Conservation (phyloP, 2,888 invertebrate species). For the Nipponacmea schrenckii region DNA sequence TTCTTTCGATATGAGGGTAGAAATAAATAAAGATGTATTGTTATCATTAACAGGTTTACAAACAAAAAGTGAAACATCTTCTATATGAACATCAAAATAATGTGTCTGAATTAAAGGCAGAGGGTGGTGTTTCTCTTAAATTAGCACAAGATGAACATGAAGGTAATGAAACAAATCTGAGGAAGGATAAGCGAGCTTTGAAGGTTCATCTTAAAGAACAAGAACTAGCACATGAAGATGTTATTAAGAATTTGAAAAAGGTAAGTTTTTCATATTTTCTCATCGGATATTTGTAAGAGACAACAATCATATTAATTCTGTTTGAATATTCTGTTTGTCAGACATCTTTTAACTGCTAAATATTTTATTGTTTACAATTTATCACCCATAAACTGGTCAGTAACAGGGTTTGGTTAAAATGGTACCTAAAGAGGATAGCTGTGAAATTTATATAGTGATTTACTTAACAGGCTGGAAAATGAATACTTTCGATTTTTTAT, state of each 20-base stretch:
- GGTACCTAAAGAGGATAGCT: too few relatives aligned
- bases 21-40: too few relatives aligned
- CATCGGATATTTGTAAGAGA: not conserved
- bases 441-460: too few relatives aligned
- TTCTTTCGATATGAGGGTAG: too few relatives aligned
- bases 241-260: constrained; percentile 78
- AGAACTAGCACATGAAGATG: constrained; percentile 78
- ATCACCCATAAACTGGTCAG: too few relatives aligned
- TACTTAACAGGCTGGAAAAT: too few relatives aligned
- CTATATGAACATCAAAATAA: constrained; percentile 91
- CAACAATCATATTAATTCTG: not conserved
- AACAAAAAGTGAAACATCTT: constrained; percentile 92
- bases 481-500: too few relatives aligned
- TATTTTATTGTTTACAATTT: too few relatives aligned
- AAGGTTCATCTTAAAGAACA: constrained; percentile 78
- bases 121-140: constrained; percentile 76
- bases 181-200: constrained; percentile 79
- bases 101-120: constrained; percentile 85
- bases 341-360: too few relatives aligned
- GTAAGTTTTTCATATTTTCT: constrained; percentile 68
- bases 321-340: not conserved
- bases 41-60: constrained; percentile 73
- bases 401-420: too few relatives aligned
- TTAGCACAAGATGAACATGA: constrained; percentile 83
- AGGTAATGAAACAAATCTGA: constrained; percentile 80